Evolutionary conservation across 2,888 invertebrate species (phyloP).

Genomic region (Anodontia alba): DNA sequence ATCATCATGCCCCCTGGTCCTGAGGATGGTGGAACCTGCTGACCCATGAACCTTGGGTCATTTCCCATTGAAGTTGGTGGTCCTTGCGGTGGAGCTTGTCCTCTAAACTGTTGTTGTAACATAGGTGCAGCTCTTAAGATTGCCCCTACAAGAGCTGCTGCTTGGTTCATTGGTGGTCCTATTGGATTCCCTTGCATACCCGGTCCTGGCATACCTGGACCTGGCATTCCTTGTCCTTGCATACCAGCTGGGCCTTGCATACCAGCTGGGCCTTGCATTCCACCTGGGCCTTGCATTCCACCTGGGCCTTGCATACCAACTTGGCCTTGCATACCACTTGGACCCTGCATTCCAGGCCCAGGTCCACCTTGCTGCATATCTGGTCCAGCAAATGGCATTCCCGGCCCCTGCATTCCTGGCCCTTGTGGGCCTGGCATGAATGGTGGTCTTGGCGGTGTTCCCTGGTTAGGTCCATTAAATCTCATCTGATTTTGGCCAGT

Average conservation of each 20-base stretch:
- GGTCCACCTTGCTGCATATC: conserved; percentile 44
- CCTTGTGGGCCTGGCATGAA: conserved; percentile 58
- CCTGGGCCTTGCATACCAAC: conserved; percentile 43
- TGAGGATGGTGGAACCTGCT: conserved; percentile 13
- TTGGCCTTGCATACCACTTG: conserved; percentile 34
- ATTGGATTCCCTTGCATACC: conserved; percentile 49
- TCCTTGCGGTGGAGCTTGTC: conserved; percentile 37
- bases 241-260: conserved; percentile 44
- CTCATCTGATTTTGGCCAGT: conserved; percentile 18
- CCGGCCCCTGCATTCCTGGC: too few relatives aligned
- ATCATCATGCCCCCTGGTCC: conserved; percentile 44
- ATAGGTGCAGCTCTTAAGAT: conserved; percentile 66
- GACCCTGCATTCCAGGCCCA: too few relatives aligned
- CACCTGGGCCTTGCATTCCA: conserved; percentile 43
- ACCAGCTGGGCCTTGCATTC: too few relatives aligned
- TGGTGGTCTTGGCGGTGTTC: conserved; percentile 38
- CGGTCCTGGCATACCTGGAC: conserved; percentile 18
- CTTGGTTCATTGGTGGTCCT: conserved; percentile 60
- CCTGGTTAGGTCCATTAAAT: conserved; percentile 43
- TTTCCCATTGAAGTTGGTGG: conserved; percentile 22
- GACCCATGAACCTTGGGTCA: conserved; percentile 37
- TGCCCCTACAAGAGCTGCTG: conserved; percentile 68
- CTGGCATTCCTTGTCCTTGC: conserved; percentile 40
- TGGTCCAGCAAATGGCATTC: conserved; percentile 46
- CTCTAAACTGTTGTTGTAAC: conserved; percentile 54